Base-by-base conservation (phyloP, 2,888 invertebrate genomes). In the Trissolcus brochymenae region DNA sequence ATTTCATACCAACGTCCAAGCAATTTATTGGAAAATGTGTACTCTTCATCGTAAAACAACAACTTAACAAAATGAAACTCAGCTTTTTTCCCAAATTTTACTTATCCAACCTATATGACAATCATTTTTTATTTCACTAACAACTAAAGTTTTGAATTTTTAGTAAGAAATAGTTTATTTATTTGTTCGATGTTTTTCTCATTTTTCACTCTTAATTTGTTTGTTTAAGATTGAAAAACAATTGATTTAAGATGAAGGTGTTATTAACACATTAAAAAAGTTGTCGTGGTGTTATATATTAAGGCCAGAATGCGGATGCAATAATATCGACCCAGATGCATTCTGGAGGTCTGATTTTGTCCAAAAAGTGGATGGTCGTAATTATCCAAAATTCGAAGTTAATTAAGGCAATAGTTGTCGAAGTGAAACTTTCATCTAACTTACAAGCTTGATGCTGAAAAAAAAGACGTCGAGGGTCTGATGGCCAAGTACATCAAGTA, bases 221-320 rank as follows among this genome's bases (percentile, higher is more conserved):
- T 51, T 51, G 54, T 54, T 21, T 46, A 4, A 46, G 1, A 46
- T 14, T 1, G 46, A 16, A 46, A 16, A 16, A 14, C n/a, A 46
- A 46, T 46, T 14, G n/a, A 46, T 7, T 14, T 6, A 43, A 13
- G 46, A 35, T 35, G 35, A 35, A 35, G 35, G 11, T 11, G 2
- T 9, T 35, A 35, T 35, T 35, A 35, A 35, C 9, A 35, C 35
- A 9, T 35, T 7, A 25, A 35, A 16, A 46, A 46, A 46, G n/a
- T 16, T 2, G 16, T 9, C n/a, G 6, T 46, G 14, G 46, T n/a
- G 2, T 6, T 9, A 46, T 41, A 46, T 41, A 6, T 71, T 6
- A 43, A 51, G 21, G 16, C 40, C 57, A 64, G 71, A 71, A 71
- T 64, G 71, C 71, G 71, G 71, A 71, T 71, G 64, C 64, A 71